Base-by-base conservation (phyloP, 2,113 vertebrate genomes). In the Epinephelus moara region DNA sequence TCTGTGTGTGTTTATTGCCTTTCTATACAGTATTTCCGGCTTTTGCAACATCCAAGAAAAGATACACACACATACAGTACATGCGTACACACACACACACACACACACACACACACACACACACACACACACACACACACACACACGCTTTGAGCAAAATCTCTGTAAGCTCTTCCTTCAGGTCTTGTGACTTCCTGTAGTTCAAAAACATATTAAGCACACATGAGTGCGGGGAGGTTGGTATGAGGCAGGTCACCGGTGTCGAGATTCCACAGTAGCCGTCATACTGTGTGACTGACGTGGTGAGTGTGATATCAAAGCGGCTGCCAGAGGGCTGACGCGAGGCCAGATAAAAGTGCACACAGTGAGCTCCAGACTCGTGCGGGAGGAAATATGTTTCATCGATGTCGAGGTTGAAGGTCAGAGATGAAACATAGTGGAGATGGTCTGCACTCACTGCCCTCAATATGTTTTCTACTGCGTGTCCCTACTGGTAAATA, bases 241-340 rank as follows among this genome's bases (percentile, higher is more conserved):
- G 33, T 15, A 30, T 21, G 69, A 78, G 62, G 62, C 60, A 60
- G 78, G 78, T 76, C 47, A 40, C 27, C 0, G 25, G 57, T 67
- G 81, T 88, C 76, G 68, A 33, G 52, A n/a, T 45, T 70, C 73
- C 66, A 67, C 71, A 52, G 75, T 4, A 33, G 60, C 67, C 19
- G 5, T 33, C 62, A 33, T 30, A 23, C 57, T 47, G 75, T 55
- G 60, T 23, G 71, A 84, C 55, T 80, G 82, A 84, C 72, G 61
- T 33, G 17, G 18, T 50, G 70, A 62, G 85, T 18, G 42, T 11
- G 21, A 74, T 83, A 81, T 85, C 59, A 66, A 76, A 81, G 75
- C 72, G 8, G n/a, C 60, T 33, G 69, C 69, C 73, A 70, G 18
- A 1, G n/a, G 55, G 61, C 66, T 69, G 60, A 81, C 69, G 53